Evolutionary conservation across 2,113 vertebrate species (phyloP).

Genomic region (Anolis sagrei): DNA sequence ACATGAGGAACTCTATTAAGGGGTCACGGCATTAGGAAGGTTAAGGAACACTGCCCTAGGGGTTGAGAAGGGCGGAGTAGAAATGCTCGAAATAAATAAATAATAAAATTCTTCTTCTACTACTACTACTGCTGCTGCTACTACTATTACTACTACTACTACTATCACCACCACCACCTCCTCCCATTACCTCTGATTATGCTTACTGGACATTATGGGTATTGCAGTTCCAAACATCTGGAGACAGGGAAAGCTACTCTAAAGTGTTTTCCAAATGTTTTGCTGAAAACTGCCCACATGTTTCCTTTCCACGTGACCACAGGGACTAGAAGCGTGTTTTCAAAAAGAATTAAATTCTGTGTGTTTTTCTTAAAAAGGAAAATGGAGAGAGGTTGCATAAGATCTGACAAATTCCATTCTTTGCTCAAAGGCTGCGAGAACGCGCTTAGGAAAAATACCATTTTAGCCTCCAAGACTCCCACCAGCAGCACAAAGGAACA

Average conservation of each 20-base stretch:
- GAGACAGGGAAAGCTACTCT: not conserved
- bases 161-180: too few relatives aligned
- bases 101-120: too few relatives aligned
- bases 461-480: not conserved
- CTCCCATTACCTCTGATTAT: not conserved
- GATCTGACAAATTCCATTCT: not conserved
- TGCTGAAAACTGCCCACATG: not conserved
- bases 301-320: not conserved
- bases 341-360: not conserved
- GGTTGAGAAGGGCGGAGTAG: too few relatives aligned
- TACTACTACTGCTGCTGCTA: too few relatives aligned
- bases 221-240: not conserved
- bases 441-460: not conserved
- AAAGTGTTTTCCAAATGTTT: not conserved
- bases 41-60: too few relatives aligned
- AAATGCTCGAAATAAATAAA: too few relatives aligned
- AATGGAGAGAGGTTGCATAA: not conserved
- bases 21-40: too few relatives aligned
- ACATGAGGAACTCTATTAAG: too few relatives aligned
- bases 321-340: not conserved
- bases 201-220: not conserved
- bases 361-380: not conserved
- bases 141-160: too few relatives aligned
- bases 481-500: not conserved
- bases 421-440: not conserved